These are phyloP conservation scores for Harlomillsia oculata DNA, from an alignment of 1,140 invertebrate genomes.

Conservation along the genomic window DNA sequence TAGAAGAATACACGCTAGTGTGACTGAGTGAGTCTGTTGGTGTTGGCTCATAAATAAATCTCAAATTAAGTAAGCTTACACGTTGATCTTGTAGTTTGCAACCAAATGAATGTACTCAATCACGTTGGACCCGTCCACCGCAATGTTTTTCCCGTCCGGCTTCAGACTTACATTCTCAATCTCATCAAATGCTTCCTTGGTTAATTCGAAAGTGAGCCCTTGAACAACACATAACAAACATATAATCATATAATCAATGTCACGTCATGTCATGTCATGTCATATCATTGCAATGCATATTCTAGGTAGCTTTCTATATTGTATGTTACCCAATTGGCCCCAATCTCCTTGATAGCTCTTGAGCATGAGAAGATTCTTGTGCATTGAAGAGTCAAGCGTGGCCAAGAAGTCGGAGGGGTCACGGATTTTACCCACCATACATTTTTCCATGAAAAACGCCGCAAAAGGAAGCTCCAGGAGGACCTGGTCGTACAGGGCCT, in stretches of 20 bases:
- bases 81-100: slow-evolving; percentile 91
- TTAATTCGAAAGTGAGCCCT: slow-evolving; percentile 82
- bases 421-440: slow-evolving; percentile 68
- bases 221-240: neutral
- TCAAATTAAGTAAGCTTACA: slow-evolving; percentile 46
- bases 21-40: too few species aligned
- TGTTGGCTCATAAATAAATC: too few species aligned
- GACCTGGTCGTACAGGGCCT: slow-evolving; percentile 91
- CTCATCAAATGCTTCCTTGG: slow-evolving; percentile 82
- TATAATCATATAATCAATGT: too few species aligned
- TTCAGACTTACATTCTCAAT: slow-evolving; percentile 81
- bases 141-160: slow-evolving; percentile 74
- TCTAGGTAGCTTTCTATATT: too few species aligned
- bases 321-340: slow-evolving; percentile 53
- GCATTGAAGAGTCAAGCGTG: slow-evolving; percentile 83
- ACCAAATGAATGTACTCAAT: slow-evolving; percentile 95
- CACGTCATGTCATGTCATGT: too few species aligned
- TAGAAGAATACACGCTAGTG: too few species aligned
- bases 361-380: slow-evolving; percentile 79
- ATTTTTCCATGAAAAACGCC: slow-evolving; percentile 59
- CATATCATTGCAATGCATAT: too few species aligned
- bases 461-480: slow-evolving; percentile 88
- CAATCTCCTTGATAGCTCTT: slow-evolving; percentile 71
- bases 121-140: slow-evolving; percentile 79
- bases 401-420: slow-evolving; percentile 81